These are phyloP conservation scores for Tapirus indicus DNA, from an alignment of 2,797 vertebrate species.

Conservation along the genomic window DNA sequence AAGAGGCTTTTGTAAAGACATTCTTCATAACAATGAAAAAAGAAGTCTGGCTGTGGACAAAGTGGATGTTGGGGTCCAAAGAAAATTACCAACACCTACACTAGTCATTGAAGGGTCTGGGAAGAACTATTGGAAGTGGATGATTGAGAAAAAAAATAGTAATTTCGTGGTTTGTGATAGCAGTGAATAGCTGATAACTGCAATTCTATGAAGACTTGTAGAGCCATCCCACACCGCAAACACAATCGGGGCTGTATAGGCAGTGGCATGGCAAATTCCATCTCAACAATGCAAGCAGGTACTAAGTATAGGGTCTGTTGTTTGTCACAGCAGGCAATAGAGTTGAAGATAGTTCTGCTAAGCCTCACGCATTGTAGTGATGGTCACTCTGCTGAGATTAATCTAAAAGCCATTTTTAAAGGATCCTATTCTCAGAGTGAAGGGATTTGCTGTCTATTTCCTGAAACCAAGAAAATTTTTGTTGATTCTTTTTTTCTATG, in stretches of 20 bases:
- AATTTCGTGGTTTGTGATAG: conserved; percentile 74
- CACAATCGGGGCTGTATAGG: conserved; percentile 64
- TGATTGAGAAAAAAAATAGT: conserved; percentile 71
- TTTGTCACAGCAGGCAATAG: conserved; percentile 72
- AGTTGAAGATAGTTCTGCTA: conserved; percentile 75
- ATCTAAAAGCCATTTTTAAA: conserved; percentile 79
- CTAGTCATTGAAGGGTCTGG: conserved; percentile 72
- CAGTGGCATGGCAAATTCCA: conserved; percentile 72
- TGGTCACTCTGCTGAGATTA: conserved; percentile 78
- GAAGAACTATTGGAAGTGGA: conserved; percentile 74
- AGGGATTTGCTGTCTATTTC: conserved; percentile 45
- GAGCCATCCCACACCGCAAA: conserved; percentile 45
- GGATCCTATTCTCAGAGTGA: conserved; percentile 62
- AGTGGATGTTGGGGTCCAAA: conserved; percentile 57
- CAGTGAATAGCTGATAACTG: conserved; percentile 65
- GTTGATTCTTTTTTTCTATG: neutral
- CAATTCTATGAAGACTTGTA: conserved; percentile 62
- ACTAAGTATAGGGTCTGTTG: conserved; percentile 74
- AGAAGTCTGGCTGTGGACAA: conserved; percentile 49
- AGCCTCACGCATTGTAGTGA: conserved; percentile 77
- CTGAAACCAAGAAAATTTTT: conserved; percentile 29
- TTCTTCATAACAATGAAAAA: conserved; percentile 65
- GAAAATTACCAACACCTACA: conserved; percentile 73
- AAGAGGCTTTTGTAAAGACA: conserved; percentile 75
- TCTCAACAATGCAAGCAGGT: conserved; percentile 70